A percentile compares a stretch with the other conserved stretches of the same genome.
Evolutionary conservation across 2,888 invertebrate species (phyloP).

Genomic region (Onchidella celtica): DNA sequence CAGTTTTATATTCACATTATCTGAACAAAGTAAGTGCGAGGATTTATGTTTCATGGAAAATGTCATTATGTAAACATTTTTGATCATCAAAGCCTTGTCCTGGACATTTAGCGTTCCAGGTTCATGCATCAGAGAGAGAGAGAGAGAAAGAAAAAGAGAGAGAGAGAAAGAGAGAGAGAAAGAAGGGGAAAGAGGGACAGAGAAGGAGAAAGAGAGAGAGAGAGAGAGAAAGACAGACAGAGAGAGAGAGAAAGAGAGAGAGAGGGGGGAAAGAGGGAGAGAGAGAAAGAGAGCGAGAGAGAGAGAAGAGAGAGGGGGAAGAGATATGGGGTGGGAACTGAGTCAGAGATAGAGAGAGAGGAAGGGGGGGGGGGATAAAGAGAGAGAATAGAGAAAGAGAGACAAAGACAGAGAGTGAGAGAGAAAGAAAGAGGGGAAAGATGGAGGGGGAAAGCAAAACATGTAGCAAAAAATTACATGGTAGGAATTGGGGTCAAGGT

Average conservation of each 20-base stretch:
- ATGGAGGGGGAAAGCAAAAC: not conserved
- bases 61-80: too few relatives aligned
- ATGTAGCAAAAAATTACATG: too few relatives aligned
- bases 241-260: conserved; percentile 6
- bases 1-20: too few relatives aligned
- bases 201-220: not conserved
- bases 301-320: not conserved
- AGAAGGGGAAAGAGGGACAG: not conserved
- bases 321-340: too few relatives aligned
- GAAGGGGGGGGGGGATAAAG: not conserved
- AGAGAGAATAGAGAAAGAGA: not conserved
- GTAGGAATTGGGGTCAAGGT: too few relatives aligned
- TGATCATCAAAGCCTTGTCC: too few relatives aligned
- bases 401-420: not conserved
- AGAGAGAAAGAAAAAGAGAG: not conserved
- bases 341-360: not conserved
- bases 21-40: too few relatives aligned
- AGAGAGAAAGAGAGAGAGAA: not conserved
- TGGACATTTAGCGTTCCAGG: too few relatives aligned
- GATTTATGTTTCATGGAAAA: too few relatives aligned
- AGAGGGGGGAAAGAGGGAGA: too few relatives aligned
- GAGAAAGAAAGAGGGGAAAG: not conserved
- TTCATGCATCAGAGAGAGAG: not conserved
- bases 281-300: not conserved
- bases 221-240: too few relatives aligned